Base-by-base conservation (phyloP, 2,113 vertebrate species). In the Pagrus major region DNA sequence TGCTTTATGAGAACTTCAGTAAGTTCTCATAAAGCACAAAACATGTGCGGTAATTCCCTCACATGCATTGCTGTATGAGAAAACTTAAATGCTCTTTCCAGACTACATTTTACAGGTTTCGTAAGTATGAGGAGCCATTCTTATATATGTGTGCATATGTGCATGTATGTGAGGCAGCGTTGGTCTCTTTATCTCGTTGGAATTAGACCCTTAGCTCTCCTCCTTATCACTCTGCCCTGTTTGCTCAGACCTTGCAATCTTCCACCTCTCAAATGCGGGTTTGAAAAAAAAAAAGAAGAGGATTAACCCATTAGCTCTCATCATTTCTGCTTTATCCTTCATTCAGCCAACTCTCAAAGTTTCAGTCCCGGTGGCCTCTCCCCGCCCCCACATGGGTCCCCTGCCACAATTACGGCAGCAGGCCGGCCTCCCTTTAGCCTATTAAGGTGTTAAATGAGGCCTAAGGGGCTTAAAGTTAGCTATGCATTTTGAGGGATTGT, bases 141-240 rank as follows among this genome's bases (percentile, higher is more conserved):
- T 21, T 37, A 20, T 35, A 76, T 86, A 10, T 60, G 64, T 86
- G 12, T 60, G 64, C 29, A 69, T 65, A 55, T 65, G 46, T 67
- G 23, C 39, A 71, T 71, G 70, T 71, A 44, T 75, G 47, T 71
- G 65, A 61, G 82, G 66, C 14, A 3, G 35, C 68, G 71, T 71
- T 72, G 75, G 66, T 83, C 72, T 79, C 79, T 89, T 94, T 95
- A 94, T 94, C 94, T 91, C 11, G 68, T 81, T 95, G 95, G 94
- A 95, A 92, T 95, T 95, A 90, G 94, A 95, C 94, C 95, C 93
- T 93, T 90, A 69, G 86, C 84, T 84, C 87, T 70, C 25, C 44
- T 77, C 79, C 90, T 95, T 94, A 95, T 95, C 94, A 79, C 81
- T 69, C 49, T 55, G 70, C 74, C 56, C 70, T 94, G 91, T 95